Percentiles rank a stretch among this genome's conserved stretches.
phyloP scores from a whole-genome alignment of 2,888 invertebrate species.

The Philonicus albiceps region DNA sequence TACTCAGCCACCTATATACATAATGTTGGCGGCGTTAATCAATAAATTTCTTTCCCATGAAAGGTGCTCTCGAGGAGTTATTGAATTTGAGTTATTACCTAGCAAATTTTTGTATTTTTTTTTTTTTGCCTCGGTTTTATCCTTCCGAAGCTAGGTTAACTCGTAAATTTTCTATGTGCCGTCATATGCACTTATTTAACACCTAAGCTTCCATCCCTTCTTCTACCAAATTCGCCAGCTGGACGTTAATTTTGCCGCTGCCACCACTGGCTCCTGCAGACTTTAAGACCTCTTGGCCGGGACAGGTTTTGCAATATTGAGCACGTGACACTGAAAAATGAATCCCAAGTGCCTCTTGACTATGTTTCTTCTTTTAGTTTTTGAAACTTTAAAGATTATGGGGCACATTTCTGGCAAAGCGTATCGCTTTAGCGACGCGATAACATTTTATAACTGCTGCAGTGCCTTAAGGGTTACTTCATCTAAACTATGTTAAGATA shows the following conservation, averaged over 20 bases:
- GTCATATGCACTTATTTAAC: constrained; percentile 39
- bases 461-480: neutral
- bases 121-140: constrained; percentile 6
- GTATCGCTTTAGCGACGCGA: neutral
- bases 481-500: neutral
- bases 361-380: neutral
- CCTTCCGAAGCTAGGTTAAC: constrained; percentile 8
- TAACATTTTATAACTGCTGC: neutral
- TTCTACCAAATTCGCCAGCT: no score
- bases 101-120: no score
- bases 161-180: constrained; percentile 31
- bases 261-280: neutral
- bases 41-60: constrained; percentile 39
- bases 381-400: neutral
- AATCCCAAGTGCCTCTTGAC: neutral
- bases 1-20: constrained; percentile 30
- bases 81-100: constrained; percentile 39
- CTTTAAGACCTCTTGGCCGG: neutral
- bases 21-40: constrained; percentile 30
- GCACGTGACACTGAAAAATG: neutral
- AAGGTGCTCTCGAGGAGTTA: constrained; percentile 38
- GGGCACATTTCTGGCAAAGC: neutral
- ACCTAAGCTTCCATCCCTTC: neutral
- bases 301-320: neutral
- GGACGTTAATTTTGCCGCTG: neutral